Conservation (phyloP, 2,113 vertebrate genomes). For the Nesoenas mayeri region DNA sequence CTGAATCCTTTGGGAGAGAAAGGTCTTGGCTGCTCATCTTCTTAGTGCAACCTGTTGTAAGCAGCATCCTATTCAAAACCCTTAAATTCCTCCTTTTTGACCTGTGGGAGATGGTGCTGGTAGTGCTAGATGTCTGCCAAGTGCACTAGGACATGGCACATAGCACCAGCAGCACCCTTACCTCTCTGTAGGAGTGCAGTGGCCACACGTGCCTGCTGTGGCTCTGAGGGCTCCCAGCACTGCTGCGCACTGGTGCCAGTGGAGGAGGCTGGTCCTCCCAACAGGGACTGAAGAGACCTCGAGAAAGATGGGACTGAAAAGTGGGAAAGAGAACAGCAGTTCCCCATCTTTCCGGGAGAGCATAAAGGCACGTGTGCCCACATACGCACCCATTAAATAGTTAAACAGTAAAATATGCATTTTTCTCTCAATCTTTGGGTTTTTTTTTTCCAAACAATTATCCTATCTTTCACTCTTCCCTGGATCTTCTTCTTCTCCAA, state of each 20-base stretch:
- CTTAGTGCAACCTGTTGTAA: background rate
- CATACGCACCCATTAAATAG: too few species aligned
- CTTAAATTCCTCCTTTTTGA: background rate
- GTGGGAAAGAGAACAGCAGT: too few species aligned
- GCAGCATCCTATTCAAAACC: background rate
- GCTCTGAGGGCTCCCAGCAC: background rate
- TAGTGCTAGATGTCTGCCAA: fast-evolving
- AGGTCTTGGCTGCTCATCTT: background rate
- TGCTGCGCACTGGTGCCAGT: background rate
- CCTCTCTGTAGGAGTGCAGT: background rate
- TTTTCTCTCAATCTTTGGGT: background rate
- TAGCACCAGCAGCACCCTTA: background rate
- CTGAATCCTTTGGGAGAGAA: background rate
- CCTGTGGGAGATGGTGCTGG: background rate
- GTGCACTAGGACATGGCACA: background rate
- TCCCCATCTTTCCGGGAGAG: background rate
- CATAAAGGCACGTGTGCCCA: background rate
- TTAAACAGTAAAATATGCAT: background rate
- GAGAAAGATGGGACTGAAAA: background rate
- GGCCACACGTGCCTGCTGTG: fast-evolving
- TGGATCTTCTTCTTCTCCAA: background rate
- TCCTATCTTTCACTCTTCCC: background rate
- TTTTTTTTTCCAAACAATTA: background rate
- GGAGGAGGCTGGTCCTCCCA: background rate
- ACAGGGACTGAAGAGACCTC: too few species aligned